Evolutionary conservation across 1,140 invertebrate species (phyloP).

Genomic region (Drosophila ficusphila): DNA sequence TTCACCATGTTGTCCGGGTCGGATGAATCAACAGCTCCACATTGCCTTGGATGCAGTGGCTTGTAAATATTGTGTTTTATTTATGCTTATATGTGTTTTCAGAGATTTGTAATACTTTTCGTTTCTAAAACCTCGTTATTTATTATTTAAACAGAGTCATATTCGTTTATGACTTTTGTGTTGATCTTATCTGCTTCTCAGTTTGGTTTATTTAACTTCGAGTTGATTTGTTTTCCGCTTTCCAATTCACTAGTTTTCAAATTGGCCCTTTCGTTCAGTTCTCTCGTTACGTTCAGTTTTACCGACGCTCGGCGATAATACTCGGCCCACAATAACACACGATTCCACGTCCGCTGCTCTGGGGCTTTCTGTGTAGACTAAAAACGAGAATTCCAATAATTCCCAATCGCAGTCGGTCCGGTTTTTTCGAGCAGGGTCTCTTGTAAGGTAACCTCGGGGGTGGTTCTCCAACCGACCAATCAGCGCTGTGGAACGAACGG

Average conservation of each 20-base stretch:
- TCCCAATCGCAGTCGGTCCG: conserved; percentile 55
- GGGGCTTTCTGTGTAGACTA: conserved; percentile 77
- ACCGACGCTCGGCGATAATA: conserved; percentile 33
- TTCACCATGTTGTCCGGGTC: conserved; percentile 64
- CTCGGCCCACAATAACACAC: conserved; percentile 32
- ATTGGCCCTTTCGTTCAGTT: conserved; percentile 31
- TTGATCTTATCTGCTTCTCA: background rate
- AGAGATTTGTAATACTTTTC: too few species aligned
- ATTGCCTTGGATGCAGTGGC: conserved; percentile 3
- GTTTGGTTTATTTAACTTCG: background rate
- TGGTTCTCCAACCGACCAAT: conserved; percentile 47
- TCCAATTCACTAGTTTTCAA: conserved; percentile 17
- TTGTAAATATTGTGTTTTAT: background rate
- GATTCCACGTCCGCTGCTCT: conserved; percentile 69
- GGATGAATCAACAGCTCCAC: background rate
- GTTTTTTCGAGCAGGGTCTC: conserved; percentile 7
- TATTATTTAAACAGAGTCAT: too few species aligned
- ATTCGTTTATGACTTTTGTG: background rate
- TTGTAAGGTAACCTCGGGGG: conserved; percentile 21
- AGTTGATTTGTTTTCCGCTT: background rate
- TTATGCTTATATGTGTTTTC: background rate
- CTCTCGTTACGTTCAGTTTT: conserved; percentile 19
- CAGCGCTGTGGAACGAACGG: conserved; percentile 52
- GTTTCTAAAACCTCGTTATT: too few species aligned
- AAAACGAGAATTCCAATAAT: conserved; percentile 67